phyloP scores from a whole-genome alignment of 2,888 invertebrate species.

The Liposcelis brunnea region DNA sequence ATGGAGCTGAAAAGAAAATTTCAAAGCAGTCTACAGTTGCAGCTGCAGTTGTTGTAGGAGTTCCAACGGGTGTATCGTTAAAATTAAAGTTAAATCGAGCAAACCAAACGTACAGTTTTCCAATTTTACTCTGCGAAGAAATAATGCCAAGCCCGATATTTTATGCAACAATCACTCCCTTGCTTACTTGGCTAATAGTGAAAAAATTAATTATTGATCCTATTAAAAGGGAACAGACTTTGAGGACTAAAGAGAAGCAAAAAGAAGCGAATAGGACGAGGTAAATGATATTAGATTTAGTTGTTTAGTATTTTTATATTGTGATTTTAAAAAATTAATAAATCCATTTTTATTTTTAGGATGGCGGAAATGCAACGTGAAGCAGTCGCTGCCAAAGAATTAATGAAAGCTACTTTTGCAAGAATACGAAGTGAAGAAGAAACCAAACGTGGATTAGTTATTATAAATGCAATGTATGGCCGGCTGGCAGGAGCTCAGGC shows the following conservation, averaged over 20 bases:
- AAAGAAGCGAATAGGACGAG: constrained; percentile 62
- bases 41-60: constrained; percentile 68
- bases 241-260: constrained; percentile 62
- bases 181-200: constrained; percentile 61
- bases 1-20: constrained; percentile 83
- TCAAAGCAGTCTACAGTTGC: constrained; percentile 77
- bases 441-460: constrained; percentile 64
- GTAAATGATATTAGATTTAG: constrained; percentile 21
- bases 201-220: constrained; percentile 78
- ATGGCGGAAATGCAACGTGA: constrained; percentile 64
- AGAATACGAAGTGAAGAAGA: constrained; percentile 70
- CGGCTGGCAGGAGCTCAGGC: constrained; percentile 29
- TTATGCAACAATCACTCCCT: constrained; percentile 80
- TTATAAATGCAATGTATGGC: constrained; percentile 69
- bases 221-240: constrained; percentile 56
- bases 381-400: constrained; percentile 67
- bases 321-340: constrained; percentile 5
- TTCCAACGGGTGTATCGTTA: constrained; percentile 74
- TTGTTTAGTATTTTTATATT: constrained; percentile 5
- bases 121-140: constrained; percentile 80
- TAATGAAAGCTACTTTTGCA: constrained; percentile 83
- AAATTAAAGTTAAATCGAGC: constrained; percentile 75
- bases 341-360: constrained; percentile 24
- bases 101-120: constrained; percentile 73
- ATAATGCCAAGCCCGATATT: constrained; percentile 78